Conservation (phyloP, 2,888 invertebrate genomes). For the Orgyia antiqua region DNA sequence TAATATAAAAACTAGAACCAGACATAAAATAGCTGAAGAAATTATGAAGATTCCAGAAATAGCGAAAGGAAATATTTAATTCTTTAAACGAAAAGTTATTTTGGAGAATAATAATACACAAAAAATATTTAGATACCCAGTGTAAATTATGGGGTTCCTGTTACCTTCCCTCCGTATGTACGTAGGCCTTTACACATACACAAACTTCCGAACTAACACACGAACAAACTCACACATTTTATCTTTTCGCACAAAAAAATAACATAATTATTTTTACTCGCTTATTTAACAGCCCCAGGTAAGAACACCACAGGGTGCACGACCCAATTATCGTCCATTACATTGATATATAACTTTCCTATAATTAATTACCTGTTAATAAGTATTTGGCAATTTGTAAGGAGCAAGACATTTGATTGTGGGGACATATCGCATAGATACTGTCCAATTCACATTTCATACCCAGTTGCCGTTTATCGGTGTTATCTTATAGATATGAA, state of each 20-base stretch:
- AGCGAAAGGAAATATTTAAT: too few relatives aligned
- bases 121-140: too few relatives aligned
- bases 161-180: too few relatives aligned
- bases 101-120: too few relatives aligned
- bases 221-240: neutral
- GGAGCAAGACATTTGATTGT: slow-evolving; percentile 55
- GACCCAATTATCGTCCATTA: slow-evolving; percentile 16
- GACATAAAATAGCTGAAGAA: too few relatives aligned
- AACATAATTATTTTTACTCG: neutral
- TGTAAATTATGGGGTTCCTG: too few relatives aligned
- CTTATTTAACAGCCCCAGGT: slow-evolving; percentile 9
- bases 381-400: slow-evolving; percentile 42
- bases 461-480: slow-evolving; percentile 29
- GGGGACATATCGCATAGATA: slow-evolving; percentile 12
- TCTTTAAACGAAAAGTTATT: too few relatives aligned
- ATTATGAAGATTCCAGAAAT: too few relatives aligned
- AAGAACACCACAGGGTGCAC: slow-evolving; percentile 5
- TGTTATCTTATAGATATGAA: slow-evolving; percentile 46
- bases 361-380: slow-evolving; percentile 45
- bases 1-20: too few relatives aligned
- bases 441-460: slow-evolving; percentile 12
- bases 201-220: slow-evolving; percentile 8
- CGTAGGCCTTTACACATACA: slow-evolving; percentile 1
- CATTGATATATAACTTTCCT: slow-evolving; percentile 5
- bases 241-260: neutral